Evolutionary conservation across 2,888 invertebrate species (phyloP), one percentile per base, ranked within the genome.

Genomic region (Platerodrilus igneus): DNA sequence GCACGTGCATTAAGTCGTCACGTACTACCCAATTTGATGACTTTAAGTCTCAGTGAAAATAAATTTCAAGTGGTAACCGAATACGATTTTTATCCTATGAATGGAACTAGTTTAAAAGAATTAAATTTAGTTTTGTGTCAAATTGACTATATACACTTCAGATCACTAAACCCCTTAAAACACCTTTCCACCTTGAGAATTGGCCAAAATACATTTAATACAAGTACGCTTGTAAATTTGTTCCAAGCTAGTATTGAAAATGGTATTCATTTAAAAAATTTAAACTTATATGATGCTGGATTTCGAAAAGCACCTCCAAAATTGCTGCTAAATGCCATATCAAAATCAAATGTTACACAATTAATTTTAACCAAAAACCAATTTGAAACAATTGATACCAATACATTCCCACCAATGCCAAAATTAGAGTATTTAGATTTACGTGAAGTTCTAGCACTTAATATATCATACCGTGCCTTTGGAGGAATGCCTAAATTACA

Each of bases 401-500:
- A 71, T n/a, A 60, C 65, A 3, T 79, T 79, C 55, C 77, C 78
- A 2, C 38, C 35, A 23, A 78, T 79, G 77, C 61, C 67, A 0
- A 72, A 74, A 41, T 62, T 81, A 34, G 67, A 72, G 52, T 50
- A 71, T 1, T 53, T 82, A 23, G 77, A 80, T 58, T 63, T 82
- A 25, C 68, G 73, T 34, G 71, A 71, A 53, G 73, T 76, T 2
- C 62, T 70, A 1, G 68, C 72, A 8, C 66, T 73, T 20, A 62
- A 60, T 10, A 67, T 81, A 21, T 69, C 69, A 0, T 53, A 68
- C 1, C 63, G 72, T 27, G 69, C 76, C 0, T 77, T 79, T 46
- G 56, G 56, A 10, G 68, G 67, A 29, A 67, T 79, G 49, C 75
- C 77, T 1, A 73, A 72, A 29, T 61, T 79, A 1, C 70, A 68